Conservation (phyloP, 2,888 invertebrate genomes). For the Epinotia demarniana region DNA sequence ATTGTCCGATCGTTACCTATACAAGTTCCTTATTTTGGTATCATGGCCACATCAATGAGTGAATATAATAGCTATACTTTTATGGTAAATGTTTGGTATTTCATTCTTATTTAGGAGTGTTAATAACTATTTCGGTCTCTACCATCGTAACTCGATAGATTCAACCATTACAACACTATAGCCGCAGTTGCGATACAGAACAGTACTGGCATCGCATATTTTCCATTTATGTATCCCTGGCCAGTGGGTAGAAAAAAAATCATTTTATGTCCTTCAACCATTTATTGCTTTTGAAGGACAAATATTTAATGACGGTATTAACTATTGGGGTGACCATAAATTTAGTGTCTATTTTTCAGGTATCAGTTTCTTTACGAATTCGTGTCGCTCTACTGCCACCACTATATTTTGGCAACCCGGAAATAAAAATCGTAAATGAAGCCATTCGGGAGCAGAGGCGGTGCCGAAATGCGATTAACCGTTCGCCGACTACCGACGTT, state of each 20-base stretch:
- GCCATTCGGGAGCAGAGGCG: constrained; percentile 76
- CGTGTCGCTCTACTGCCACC: constrained; percentile 46
- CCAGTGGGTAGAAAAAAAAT: background rate
- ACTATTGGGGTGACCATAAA: background rate
- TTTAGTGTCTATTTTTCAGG: background rate
- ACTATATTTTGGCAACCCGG: constrained; percentile 62
- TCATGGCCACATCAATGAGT: too few relatives aligned
- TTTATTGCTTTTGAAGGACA: background rate
- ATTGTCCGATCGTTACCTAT: too few relatives aligned
- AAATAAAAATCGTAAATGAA: constrained; percentile 85
- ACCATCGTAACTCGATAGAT: background rate
- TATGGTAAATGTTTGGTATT: too few relatives aligned
- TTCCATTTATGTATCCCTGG: background rate
- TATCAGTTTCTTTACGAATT: background rate
- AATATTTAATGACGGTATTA: too few relatives aligned
- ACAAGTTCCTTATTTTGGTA: too few relatives aligned
- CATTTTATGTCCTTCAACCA: background rate
- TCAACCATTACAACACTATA: constrained; percentile 13
- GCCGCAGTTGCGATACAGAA: background rate
- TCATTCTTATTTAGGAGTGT: too few relatives aligned
- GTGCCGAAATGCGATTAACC: constrained; percentile 80
- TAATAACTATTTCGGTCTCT: too few relatives aligned
- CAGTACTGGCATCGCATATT: background rate
- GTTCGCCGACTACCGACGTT: constrained; percentile 75
- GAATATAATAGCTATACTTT: too few relatives aligned